Base-by-base conservation (phyloP, 2,113 vertebrate species). In the Prinia subflava region DNA sequence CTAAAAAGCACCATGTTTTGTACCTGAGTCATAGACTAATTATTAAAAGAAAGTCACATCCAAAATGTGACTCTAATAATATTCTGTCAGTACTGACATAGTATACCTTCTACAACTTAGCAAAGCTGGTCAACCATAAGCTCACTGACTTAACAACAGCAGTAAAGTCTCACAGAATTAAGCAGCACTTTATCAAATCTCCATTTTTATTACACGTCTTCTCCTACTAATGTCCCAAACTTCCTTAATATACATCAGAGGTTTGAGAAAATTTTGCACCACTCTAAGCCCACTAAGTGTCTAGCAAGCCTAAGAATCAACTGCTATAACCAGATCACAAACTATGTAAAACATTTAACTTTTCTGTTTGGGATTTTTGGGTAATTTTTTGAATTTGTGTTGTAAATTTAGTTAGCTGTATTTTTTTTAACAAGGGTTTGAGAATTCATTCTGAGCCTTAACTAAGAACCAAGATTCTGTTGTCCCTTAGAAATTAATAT, bases 11-110 rank as follows among this genome's bases (percentile, higher is more conserved):
- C 7, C 10, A 3, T 7, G 7, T 16, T 93, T 83, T 52, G 7
- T 27, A 81, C 9, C 7, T 0, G 0, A 64, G 22, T 13, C 9
- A 47, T 0, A 44, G 28, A 65, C 17, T 41, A 31, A 11, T 44
- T 68, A 57, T 16, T 60, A 53, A 57, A 79, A 90, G 9, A 15
- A 73, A 73, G 42, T 31, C 25, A 37, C 23, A 77, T 18, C 9
- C 35, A n/a, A 35, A 63, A 44, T n/a, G n/a, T n/a, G 14, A 10
- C 60, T 64, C 67, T 63, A 71, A 49, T 27, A 75, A 64, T 25
- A 70, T 6, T 56, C 47, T 37, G 35, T 15, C 49, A 83, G 9
- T 30, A 57, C 19, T 62, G 25, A 78, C 16, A 22, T 4, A 56
- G 19, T 7, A 13, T 13, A 78, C 11, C 6, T 56, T 64, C 50